phyloP scores from a whole-genome alignment of 2,113 vertebrate genomes.

The Cranoglanis bouderius region DNA sequence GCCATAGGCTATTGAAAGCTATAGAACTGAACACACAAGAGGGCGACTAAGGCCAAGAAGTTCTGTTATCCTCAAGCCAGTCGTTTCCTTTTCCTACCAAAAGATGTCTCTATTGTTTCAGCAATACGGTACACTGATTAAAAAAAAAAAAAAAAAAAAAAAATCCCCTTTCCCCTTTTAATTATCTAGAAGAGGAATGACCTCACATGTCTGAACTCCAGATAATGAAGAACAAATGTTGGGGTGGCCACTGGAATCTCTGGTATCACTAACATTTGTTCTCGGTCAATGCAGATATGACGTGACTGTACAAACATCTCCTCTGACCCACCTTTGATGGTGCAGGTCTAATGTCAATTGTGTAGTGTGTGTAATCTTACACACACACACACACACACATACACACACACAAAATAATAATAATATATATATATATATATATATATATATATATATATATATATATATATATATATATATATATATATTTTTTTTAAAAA shows the following conservation, averaged over 20 bases:
- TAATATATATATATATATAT: too few relatives aligned
- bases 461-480: too few relatives aligned
- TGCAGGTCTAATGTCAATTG: not conserved
- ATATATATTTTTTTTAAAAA: too few relatives aligned
- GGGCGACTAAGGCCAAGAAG: conserved; percentile 30
- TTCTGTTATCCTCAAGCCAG: too few relatives aligned
- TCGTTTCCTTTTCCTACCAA: conserved; percentile 5
- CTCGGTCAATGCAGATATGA: conserved; percentile 38
- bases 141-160: too few relatives aligned
- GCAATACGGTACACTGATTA: not conserved
- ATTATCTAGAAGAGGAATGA: conserved; percentile 63
- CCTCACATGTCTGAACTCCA: conserved; percentile 61
- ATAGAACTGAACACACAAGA: conserved; percentile 15
- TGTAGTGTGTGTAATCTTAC: not conserved
- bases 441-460: too few relatives aligned
- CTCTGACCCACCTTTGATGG: conserved; percentile 1
- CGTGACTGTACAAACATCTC: conserved; percentile 24
- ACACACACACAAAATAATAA: not conserved
- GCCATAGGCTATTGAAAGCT: not conserved
- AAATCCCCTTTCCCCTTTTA: conserved; percentile 7
- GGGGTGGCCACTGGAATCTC: conserved; percentile 54
- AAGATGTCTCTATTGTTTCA: conserved; percentile 40
- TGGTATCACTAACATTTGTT: conserved; percentile 56
- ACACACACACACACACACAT: too few relatives aligned
- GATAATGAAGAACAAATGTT: conserved; percentile 72